Evolutionary conservation across 2,797 vertebrate genomes (phyloP).

Genomic region (Dermochelys coriacea): DNA sequence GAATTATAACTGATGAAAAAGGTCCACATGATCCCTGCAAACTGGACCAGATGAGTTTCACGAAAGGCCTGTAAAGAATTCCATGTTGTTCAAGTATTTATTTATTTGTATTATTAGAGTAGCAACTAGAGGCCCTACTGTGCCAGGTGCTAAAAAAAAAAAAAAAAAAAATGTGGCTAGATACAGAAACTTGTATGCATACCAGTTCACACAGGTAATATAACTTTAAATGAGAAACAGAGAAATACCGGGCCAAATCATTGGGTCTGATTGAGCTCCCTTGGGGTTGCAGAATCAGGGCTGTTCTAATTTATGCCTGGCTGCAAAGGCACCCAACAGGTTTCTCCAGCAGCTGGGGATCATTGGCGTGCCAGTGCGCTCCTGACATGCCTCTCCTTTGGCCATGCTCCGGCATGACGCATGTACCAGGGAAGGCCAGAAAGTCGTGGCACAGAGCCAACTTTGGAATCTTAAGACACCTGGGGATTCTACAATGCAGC

Average conservation of each 20-base stretch:
- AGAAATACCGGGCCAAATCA: neutral
- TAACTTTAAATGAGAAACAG: neutral
- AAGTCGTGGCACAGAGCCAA: neutral
- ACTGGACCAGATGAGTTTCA: conserved; percentile 16
- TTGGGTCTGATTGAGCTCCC: neutral
- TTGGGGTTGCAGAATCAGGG: neutral
- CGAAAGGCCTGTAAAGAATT: conserved; percentile 40
- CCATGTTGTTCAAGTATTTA: conserved; percentile 11
- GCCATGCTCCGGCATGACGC: neutral
- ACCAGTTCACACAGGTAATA: neutral
- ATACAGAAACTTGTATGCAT: neutral
- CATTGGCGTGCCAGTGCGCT: neutral
- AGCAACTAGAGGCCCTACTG: conserved; percentile 27
- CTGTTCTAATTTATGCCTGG: neutral
- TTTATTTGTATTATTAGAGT: conserved; percentile 29
- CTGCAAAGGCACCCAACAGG: neutral
- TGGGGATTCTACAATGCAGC: neutral
- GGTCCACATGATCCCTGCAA: conserved; percentile 51
- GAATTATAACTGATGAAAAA: conserved; percentile 38
- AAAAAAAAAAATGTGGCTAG: neutral
- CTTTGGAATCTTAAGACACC: neutral
- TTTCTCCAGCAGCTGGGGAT: neutral
- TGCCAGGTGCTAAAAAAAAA: neutral
- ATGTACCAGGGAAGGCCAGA: neutral
- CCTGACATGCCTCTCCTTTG: neutral